Evolutionary conservation across 1,140 invertebrate genomes (phyloP), one percentile per base, ranked within the genome.

Genomic region (Diabrotica undecimpunctata): DNA sequence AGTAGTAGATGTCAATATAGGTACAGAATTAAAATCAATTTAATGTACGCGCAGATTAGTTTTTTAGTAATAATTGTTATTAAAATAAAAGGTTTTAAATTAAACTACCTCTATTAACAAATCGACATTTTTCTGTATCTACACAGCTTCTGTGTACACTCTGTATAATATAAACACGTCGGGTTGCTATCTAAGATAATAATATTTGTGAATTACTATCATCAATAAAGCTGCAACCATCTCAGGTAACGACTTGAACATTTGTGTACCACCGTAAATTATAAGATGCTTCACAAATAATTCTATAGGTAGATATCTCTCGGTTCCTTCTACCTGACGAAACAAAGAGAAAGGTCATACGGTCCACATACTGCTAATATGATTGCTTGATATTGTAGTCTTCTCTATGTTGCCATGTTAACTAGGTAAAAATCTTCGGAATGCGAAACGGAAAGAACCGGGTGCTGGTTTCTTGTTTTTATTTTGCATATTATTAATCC

Each of bases 251-350:
- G 41, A 46, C 41, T n/a, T 46, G 41, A 46, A 46, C 25, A 25
- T 25, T 25, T 61, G 62, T 60, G 46, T 25, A 25, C 64, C 50
- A 59, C 46, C 55, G 53, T 41, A 65, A 65, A 57, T 54, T 41
- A 37, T 54, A 69, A 69, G 61, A 57, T 58, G 65, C 65, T 66
- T 63, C 63, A 46, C 57, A 59, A 59, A 59, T 37, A 41, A 50
- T 59, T 41, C 57, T 11, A 50, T 46, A 59, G 37, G 13, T 46
- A 46, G 41, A 46, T 25, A 25, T 46, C 41, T 46, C 57, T 41
- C 57, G 37, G 9, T 59, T 25, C 57, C 41, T 59, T 11, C 57
- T 59, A 59, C 57, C 57, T 59, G 41, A 59, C 37, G 57, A 59
- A 59, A 59, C 57, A 59, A 59, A 59, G 57, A 59, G 10, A 39